phyloP scores from a whole-genome alignment of 2,888 invertebrate species.

The Zaprionus lineosus region DNA sequence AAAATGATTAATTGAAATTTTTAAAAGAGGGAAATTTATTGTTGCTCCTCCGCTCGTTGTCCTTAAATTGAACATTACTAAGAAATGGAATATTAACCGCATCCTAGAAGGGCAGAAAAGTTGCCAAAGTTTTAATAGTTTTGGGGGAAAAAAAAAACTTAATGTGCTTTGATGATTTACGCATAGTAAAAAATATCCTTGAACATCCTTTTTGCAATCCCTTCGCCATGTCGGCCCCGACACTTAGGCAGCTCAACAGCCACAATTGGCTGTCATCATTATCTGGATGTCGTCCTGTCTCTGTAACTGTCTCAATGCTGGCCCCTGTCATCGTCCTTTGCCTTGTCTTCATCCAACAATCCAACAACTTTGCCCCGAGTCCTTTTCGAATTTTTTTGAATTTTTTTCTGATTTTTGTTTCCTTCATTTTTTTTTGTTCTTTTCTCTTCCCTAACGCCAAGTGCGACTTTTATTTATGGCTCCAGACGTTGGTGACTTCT shows the following conservation, averaged over 20 bases:
- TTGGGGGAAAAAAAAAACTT: too few relatives aligned
- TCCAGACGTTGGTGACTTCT: constrained; percentile 39
- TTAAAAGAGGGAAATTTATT: too few relatives aligned
- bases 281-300: constrained; percentile 43
- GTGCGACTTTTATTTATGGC: constrained; percentile 67
- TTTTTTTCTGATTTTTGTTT: neutral
- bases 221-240: neutral
- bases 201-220: too few relatives aligned
- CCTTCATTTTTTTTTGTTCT: neutral
- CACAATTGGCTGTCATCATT: constrained; percentile 69
- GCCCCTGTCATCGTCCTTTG: constrained; percentile 53
- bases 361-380: constrained; percentile 2
- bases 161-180: too few relatives aligned
- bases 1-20: too few relatives aligned
- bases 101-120: too few relatives aligned
- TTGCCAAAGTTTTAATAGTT: too few relatives aligned
- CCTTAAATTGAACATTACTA: too few relatives aligned
- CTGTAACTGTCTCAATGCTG: constrained; percentile 36
- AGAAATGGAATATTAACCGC: too few relatives aligned
- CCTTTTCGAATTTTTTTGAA: constrained; percentile 7
- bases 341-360: constrained; percentile 12
- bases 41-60: too few relatives aligned
- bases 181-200: too few relatives aligned
- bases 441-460: constrained; percentile 22
- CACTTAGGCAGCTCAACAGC: constrained; percentile 1